Conservation (phyloP, 2,888 invertebrate species). For the Stenurella melanura region DNA sequence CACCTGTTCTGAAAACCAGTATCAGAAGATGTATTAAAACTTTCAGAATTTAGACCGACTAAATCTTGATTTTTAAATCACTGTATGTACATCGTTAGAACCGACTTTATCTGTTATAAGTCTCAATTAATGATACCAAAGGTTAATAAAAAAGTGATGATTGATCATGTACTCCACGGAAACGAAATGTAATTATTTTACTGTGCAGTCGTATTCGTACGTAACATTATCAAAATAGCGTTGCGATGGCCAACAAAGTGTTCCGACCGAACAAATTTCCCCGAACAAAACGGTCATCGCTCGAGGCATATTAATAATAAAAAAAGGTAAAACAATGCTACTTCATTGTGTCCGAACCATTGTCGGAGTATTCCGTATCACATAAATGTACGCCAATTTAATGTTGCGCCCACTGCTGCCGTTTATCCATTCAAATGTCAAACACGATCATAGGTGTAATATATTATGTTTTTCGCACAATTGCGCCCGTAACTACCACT, state of each 20-base stretch:
- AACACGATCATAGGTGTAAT: conserved; percentile 57
- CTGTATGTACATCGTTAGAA: too few relatives aligned
- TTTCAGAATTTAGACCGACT: too few relatives aligned
- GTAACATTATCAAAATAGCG: too few relatives aligned
- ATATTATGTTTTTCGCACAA: conserved; percentile 56
- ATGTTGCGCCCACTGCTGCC: conserved; percentile 48
- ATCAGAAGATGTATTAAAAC: too few relatives aligned
- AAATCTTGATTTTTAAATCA: too few relatives aligned
- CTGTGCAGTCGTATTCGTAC: too few relatives aligned
- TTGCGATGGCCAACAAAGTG: conserved; percentile 41
- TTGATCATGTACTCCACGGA: too few relatives aligned
- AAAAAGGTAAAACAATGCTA: conserved; percentile 51
- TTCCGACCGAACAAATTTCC: conserved; percentile 47
- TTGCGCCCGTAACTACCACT: conserved; percentile 49
- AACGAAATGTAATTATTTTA: too few relatives aligned
- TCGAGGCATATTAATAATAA: conserved; percentile 37
- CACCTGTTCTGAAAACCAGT: too few relatives aligned
- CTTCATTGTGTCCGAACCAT: conserved; percentile 51
- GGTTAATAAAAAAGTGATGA: too few relatives aligned
- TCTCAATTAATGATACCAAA: too few relatives aligned
- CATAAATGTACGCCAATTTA: conserved; percentile 56
- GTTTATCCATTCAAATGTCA: conserved; percentile 58
- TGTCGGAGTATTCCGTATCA: conserved; percentile 56
- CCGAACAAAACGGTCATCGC: conserved; percentile 46
- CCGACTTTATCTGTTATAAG: too few relatives aligned